Conservation (phyloP, 2,797 vertebrate species). For the Leucoraja ocellata region DNA sequence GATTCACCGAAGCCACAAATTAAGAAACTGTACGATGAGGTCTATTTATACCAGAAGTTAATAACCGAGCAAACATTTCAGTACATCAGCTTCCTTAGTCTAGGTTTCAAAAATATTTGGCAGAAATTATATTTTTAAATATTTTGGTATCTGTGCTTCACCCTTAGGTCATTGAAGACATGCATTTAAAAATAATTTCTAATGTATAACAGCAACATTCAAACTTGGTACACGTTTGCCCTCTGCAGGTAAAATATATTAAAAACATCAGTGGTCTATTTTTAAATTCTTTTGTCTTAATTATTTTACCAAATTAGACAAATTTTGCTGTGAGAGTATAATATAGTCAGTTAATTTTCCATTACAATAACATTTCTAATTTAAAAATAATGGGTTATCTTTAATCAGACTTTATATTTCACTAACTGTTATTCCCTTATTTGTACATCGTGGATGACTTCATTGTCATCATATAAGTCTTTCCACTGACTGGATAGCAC, state of each 20-base stretch:
- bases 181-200: background rate
- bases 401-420: too few relatives aligned
- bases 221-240: conserved; percentile 17
- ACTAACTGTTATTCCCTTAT: too few relatives aligned
- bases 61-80: background rate
- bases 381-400: too few relatives aligned
- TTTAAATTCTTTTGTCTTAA: background rate
- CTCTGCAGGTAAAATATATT: conserved; percentile 26
- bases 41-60: background rate
- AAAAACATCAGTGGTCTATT: background rate
- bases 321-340: background rate
- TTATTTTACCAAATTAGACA: background rate
- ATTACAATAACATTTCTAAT: too few relatives aligned
- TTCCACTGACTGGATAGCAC: too few relatives aligned
- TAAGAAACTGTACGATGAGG: background rate
- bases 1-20: background rate
- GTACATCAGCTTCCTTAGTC: background rate
- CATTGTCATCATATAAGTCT: too few relatives aligned
- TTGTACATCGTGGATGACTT: too few relatives aligned
- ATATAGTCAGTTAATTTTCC: too few relatives aligned
- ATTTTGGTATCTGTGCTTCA: background rate
- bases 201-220: background rate
- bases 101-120: background rate
- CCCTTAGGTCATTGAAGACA: background rate
- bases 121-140: background rate